Evolutionary conservation across 2,888 invertebrate species (phyloP).

Genomic region (Acanthosoma haemorrhoidale): DNA sequence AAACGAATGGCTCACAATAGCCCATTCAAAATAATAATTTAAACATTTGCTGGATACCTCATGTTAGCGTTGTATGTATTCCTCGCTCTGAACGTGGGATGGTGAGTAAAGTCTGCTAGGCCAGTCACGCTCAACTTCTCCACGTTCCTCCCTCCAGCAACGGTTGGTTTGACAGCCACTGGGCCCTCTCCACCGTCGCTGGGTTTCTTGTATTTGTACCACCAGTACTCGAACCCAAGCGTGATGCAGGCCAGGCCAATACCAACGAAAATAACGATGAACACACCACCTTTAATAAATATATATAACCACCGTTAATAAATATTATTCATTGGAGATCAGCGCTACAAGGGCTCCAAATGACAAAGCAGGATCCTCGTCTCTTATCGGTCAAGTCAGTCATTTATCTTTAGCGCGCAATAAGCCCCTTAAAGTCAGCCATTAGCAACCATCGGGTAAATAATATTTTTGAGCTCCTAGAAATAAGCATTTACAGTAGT

Average conservation of each 20-base stretch:
- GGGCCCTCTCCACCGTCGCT: neutral
- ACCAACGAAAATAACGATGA: conserved; percentile 94
- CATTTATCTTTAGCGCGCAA: no score
- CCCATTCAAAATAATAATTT: neutral
- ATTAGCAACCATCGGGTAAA: no score
- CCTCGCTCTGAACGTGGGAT: conserved; percentile 12
- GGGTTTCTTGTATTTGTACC: conserved; percentile 66
- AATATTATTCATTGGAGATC: no score
- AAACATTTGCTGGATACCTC: neutral
- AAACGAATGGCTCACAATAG: no score
- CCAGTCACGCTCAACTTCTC: conserved; percentile 26
- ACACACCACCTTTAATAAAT: conserved; percentile 63
- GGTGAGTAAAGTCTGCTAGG: neutral
- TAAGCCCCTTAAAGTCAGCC: no score
- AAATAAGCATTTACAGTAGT: no score
- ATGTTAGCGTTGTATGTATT: conserved; percentile 6
- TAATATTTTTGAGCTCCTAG: no score
- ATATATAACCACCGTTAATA: neutral
- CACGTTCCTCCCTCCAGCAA: neutral
- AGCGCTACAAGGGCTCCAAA: no score
- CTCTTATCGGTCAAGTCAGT: no score
- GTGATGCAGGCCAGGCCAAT: conserved; percentile 87
- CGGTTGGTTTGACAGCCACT: neutral
- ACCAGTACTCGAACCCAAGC: conserved; percentile 89
- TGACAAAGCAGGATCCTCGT: no score